Base-by-base conservation (phyloP, 2,113 vertebrate species). In the Syngnathus floridae region DNA sequence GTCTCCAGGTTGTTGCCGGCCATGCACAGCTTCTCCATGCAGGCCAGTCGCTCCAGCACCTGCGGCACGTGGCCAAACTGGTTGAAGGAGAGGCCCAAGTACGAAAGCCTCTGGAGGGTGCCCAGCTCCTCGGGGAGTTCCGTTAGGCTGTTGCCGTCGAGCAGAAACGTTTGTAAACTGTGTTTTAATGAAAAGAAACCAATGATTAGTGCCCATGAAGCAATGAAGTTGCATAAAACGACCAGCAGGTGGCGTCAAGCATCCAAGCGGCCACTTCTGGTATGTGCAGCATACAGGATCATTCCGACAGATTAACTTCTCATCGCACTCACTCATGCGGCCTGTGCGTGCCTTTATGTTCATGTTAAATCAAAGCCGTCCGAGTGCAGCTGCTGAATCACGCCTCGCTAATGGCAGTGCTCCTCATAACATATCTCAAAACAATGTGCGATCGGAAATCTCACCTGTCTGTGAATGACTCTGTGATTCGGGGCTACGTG, bases 1-100 rank as follows among this genome's bases (percentile, higher is more conserved):
- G 80, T 89, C 55, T 92, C 90, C 59, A 98, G 60, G 80, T 90
- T 91, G 84, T 99, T 99, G 66, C 97, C 97, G 1, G 96, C 91
- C 96, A 99, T 96, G 71, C 97, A 98, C 31, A 99, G 93, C 69
- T 94, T 95, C 81, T 99, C 97, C 90, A 97, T 89, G 64, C 91
- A 90, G 37, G 89, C 80, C 76, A 99, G 62, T 49, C 93, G 93
- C 89, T 98, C 95, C 83, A 98, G 76, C 11, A 99, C 94, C 46
- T 89, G 88, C 4, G 97, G 97, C 78, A 98, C 87, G 79, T 90
- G 84, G 40, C 79, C 83, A 89, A 99, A 98, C 74, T 95, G 93
- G 3, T 99, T 99, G 89, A 99, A 99, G 79, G 97, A 98, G 65
- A 99, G 91, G 45, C 97, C 93, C 9, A 98, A 80, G 14, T 98